These are phyloP conservation scores for Phoeniculus purpureus DNA, from an alignment of 2,797 vertebrate species.

Conservation along the genomic window DNA sequence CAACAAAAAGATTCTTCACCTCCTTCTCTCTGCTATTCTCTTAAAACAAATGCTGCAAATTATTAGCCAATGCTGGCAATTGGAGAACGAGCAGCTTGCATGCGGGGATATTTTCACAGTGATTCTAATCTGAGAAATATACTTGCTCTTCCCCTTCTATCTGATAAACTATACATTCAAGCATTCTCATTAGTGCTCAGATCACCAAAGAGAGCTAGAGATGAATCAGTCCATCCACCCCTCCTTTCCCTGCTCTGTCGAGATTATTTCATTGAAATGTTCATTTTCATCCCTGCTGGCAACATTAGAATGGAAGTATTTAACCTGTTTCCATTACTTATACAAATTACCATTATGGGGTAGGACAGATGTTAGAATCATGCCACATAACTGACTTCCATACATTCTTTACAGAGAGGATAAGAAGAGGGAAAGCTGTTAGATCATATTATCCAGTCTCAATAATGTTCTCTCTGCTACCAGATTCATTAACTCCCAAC, in stretches of 20 bases:
- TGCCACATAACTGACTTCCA: conserved; percentile 69
- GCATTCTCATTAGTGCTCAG: conserved; percentile 65
- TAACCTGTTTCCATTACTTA: conserved; percentile 81
- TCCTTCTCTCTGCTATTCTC: neutral
- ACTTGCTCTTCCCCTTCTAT: conserved; percentile 56
- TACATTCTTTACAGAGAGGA: conserved; percentile 60
- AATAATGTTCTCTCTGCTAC: conserved; percentile 61
- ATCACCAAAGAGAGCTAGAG: conserved; percentile 67
- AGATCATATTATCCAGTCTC: conserved; percentile 69
- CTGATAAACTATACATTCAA: conserved; percentile 67
- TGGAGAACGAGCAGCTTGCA: conserved; percentile 9
- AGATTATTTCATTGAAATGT: conserved; percentile 75
- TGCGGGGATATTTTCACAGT: neutral
- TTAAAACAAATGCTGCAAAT: conserved; percentile 24
- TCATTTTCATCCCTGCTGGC: conserved; percentile 77
- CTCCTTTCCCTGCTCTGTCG: conserved; percentile 63
- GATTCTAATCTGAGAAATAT: conserved; percentile 58
- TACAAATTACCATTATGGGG: conserved; percentile 76
- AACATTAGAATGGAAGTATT: conserved; percentile 78
- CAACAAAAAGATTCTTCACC: conserved; percentile 17
- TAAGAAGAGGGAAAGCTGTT: conserved; percentile 63
- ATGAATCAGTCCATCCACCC: conserved; percentile 66
- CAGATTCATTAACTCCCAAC: conserved; percentile 72
- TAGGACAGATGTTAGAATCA: conserved; percentile 76
- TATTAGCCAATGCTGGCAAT: conserved; percentile 38